Conservation (phyloP, 2,888 invertebrate species). For the Agriotes lineatus region DNA sequence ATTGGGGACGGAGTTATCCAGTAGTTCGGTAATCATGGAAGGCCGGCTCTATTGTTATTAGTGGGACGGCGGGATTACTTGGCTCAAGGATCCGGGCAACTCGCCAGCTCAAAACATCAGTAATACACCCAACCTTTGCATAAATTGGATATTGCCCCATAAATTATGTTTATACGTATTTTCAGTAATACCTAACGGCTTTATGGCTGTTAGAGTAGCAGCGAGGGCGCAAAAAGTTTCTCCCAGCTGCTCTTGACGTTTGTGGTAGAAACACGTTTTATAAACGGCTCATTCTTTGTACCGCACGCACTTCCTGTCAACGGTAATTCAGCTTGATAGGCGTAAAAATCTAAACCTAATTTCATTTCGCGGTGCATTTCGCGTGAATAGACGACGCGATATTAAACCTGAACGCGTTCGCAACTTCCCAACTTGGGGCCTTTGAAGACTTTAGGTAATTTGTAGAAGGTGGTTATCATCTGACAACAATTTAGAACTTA, state of each 20-base stretch:
- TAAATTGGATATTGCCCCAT: constrained; percentile 46
- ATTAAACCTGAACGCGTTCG: background rate
- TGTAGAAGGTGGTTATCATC: background rate
- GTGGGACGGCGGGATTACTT: constrained; percentile 37
- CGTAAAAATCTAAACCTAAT: constrained; percentile 31
- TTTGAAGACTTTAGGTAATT: no score
- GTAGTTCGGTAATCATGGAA: constrained; percentile 35
- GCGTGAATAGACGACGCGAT: background rate
- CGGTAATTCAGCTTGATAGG: constrained; percentile 33
- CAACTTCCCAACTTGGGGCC: no score
- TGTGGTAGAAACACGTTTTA: constrained; percentile 38
- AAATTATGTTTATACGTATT: constrained; percentile 44
- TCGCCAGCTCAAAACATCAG: constrained; percentile 46
- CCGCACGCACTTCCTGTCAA: constrained; percentile 30
- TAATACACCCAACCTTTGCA: constrained; percentile 45
- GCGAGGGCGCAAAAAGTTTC: constrained; percentile 32
- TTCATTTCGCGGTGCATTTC: constrained; percentile 17
- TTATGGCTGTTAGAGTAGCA: constrained; percentile 30
- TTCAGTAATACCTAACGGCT: constrained; percentile 39
- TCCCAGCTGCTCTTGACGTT: constrained; percentile 35
- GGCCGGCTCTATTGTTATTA: constrained; percentile 43
- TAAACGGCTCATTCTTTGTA: constrained; percentile 36
- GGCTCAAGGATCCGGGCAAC: constrained; percentile 45
- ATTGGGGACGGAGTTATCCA: constrained; percentile 34
- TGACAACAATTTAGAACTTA: background rate